Base-by-base conservation (phyloP, 2,113 vertebrate genomes). In the Percina caprodes region DNA sequence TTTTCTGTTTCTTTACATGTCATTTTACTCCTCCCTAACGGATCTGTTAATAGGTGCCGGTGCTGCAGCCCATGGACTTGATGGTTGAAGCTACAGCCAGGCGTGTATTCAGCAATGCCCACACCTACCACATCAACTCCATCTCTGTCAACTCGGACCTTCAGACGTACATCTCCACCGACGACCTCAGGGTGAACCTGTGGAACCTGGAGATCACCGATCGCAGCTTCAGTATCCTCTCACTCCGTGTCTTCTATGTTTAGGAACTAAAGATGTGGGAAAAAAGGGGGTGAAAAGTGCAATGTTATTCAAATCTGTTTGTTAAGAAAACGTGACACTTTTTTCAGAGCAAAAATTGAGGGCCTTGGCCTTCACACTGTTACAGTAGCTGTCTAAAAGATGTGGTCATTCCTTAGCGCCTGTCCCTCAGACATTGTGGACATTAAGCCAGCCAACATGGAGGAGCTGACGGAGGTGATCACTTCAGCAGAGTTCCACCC, bases 51-150 rank as follows among this genome's bases (percentile, higher is more conserved):
- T 19, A 97, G 96, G 97, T 98, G 30, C 97, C 97, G 0, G 97
- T 98, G 80, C 93, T 99, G 65, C 96, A 97, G 95, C 97, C 97
- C 63, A 99, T 98, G 97, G 98, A 99, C 91, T 91, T 99, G 91
- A 99, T 99, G 98, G 98, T 99, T 74, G 98, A 99, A 90, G 98
- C 98, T 59, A 98, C 96, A 23, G 97, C 98, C 0, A 92, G 97
- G 46, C 94, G 98, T 61, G 96, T 98, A 11, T 99, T 98, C 75
- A 97, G 97, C 94, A 99, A 99, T 0, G 97, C 98, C 0, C 98
- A 99, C 85, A 99, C 97, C 5, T 99, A 99, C 94, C 97, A 99
- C 94, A 99, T 99, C 96, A 99, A 99, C 95, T 99, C 97, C 93
- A 99, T 99, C 94, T 99, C 98, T 0, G 97, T 99, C 93, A 99